These are phyloP conservation scores for Erpornis zantholeuca DNA, from an alignment of 2,113 vertebrate species.

Conservation along the genomic window DNA sequence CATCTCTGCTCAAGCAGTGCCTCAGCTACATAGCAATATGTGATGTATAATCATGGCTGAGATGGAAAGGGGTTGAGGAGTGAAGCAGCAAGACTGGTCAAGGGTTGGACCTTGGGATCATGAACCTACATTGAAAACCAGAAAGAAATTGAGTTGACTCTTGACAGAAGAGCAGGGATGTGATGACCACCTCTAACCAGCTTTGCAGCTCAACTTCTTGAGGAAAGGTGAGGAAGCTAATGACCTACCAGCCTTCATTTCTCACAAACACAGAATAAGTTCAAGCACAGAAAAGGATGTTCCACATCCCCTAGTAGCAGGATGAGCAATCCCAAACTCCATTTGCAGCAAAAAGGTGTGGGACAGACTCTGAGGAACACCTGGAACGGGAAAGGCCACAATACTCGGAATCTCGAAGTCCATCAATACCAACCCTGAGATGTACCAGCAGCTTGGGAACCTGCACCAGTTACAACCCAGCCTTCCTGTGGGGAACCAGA, in stretches of 20 bases:
- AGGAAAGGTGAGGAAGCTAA: not conserved
- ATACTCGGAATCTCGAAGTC: not conserved
- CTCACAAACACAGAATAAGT: not conserved
- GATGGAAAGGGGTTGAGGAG: not conserved
- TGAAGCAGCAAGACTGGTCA: not conserved
- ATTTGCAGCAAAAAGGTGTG: not conserved
- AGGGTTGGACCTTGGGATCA: not conserved
- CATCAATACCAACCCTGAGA: not conserved
- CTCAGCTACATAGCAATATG: not conserved
- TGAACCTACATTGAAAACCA: not conserved
- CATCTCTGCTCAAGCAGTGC: not conserved
- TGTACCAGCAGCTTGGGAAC: not conserved
- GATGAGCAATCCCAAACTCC: not conserved
- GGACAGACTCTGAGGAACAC: not conserved
- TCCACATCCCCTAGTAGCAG: not conserved
- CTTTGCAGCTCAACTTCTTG: not conserved
- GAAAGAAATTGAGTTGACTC: not conserved
- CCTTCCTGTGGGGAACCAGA: fast-evolving
- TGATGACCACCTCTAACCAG: not conserved
- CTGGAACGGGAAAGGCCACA: not conserved
- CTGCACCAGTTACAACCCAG: not conserved
- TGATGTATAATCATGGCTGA: not conserved
- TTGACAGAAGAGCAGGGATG: not conserved
- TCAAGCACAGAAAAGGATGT: not conserved
- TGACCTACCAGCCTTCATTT: not conserved